A percentile compares a stretch with the other conserved stretches of the same genome.
Evolutionary conservation across 2,888 invertebrate genomes (phyloP).

Genomic region (Pycnomerus fuliginosus): DNA sequence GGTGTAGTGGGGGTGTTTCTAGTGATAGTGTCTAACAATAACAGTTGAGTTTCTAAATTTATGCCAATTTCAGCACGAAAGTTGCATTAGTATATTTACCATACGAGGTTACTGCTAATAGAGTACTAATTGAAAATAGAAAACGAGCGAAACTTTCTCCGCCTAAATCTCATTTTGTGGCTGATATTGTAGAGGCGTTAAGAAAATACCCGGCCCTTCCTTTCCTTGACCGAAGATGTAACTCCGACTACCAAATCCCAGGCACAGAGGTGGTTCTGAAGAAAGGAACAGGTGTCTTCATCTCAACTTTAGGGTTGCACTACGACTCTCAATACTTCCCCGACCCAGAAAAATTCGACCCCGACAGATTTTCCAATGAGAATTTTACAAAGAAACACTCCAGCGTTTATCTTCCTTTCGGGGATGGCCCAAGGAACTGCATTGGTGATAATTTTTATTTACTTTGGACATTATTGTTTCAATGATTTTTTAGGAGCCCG

Average conservation of each 20-base stretch:
- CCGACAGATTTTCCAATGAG: conserved; percentile 42
- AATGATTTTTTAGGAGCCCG: conserved; percentile 29
- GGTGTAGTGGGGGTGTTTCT: not conserved
- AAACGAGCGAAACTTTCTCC: too few species aligned
- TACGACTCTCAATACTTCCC: conserved; percentile 46
- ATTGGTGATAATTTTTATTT: conserved; percentile 18
- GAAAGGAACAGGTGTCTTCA: conserved; percentile 42
- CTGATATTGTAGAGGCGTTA: conserved; percentile 44
- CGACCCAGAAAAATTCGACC: conserved; percentile 48
- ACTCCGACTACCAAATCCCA: conserved; percentile 34
- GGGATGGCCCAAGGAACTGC: conserved; percentile 26
- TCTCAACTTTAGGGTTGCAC: conserved; percentile 46
- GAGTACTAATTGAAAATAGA: conserved; percentile 3
- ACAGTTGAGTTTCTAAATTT: not conserved
- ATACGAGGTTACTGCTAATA: not conserved
- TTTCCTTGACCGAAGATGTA: conserved; percentile 35
- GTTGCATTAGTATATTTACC: not conserved
- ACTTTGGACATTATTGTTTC: not conserved
- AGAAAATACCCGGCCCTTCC: conserved; percentile 47
- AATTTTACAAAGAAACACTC: conserved; percentile 37
- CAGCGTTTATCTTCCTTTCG: conserved; percentile 22
- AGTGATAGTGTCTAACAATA: not conserved
- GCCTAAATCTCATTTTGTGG: too few species aligned
- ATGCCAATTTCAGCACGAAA: too few species aligned
- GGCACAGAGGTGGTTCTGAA: conserved; percentile 34